Evolutionary conservation across 1,140 invertebrate genomes (phyloP), one percentile per base, ranked within the genome.

Genomic region (Heliconius hermathena): DNA sequence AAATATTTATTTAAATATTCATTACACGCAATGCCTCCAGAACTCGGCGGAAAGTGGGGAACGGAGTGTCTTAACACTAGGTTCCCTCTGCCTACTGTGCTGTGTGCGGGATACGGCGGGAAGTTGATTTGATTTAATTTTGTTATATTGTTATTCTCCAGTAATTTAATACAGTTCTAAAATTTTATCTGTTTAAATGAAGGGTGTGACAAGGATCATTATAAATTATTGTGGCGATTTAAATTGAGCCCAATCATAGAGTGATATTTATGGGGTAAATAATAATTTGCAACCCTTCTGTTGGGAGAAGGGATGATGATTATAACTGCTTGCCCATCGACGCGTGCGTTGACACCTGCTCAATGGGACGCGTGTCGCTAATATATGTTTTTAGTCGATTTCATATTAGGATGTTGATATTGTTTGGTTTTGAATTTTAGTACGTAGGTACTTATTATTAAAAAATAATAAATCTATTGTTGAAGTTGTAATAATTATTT

Each of bases 221-320:
- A 91, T 91, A 90, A 93, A 91, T 93, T 91, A 94, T 94, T 84
- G 87, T 87, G 83, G 85, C 74, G 81, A 87, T 91, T 91, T 87
- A 89, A 88, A 90, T 92, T 82, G 87, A 87, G 85, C 77, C 85
- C 88, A 91, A 90, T 83, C 81, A 84, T 82, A 77, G 86, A 81
- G 85, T 91, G 87, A 91, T 77, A 60, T 89, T 84, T 90, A 87
- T 89, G 88, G 92, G 87, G 88, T 89, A 92, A 93, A 93, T 91
- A 93, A 91, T 86, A 91, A 91, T 92, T 93, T 92, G 91, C 90
- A 91, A 92, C 91, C 92, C 91, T 88, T 57, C 90, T 91, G 83
- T 90, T 86, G 72, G 73, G 72, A 60, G 41, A 79, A 81, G 86
- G 87, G 85, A 89, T 90, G 86, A 87, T 89, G 82, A 87, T 91